Conservation (phyloP, 2,888 invertebrate genomes). For the Abrostola triplasia region DNA sequence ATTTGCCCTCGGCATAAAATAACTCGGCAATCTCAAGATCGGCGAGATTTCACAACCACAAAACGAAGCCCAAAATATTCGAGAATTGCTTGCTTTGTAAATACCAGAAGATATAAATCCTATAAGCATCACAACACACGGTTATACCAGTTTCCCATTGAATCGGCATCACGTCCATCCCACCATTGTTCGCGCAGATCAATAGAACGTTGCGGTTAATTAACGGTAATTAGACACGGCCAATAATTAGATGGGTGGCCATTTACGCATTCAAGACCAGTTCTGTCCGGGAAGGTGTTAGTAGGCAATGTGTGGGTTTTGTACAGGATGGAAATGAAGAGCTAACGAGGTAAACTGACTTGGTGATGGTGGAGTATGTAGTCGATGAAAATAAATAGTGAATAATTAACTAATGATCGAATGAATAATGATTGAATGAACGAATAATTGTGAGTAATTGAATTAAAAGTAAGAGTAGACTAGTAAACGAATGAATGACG, state of each 20-base stretch:
- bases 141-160: neutral
- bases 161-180: neutral
- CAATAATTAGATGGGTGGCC: conserved; percentile 23
- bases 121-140: neutral
- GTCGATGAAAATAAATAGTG: too few species aligned
- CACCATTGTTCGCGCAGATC: conserved; percentile 8
- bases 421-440: too few species aligned
- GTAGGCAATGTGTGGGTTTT: neutral
- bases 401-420: too few species aligned
- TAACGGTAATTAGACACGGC: conserved; percentile 18
- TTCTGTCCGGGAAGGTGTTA: neutral
- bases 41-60: too few species aligned
- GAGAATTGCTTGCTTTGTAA: neutral
- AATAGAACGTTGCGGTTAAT: conserved; percentile 21
- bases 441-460: too few species aligned
- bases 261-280: conserved; percentile 22
- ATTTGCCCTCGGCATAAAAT: too few species aligned
- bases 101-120: neutral
- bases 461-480: too few species aligned
- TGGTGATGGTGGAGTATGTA: too few species aligned
- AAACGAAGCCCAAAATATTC: too few species aligned
- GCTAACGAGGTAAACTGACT: too few species aligned
- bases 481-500: too few species aligned
- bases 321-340: neutral
- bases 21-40: too few species aligned